Evolutionary conservation across 2,797 vertebrate genomes (phyloP), one percentile per base, ranked within the genome.

Genomic region (Pantherophis alleghaniensis): DNA sequence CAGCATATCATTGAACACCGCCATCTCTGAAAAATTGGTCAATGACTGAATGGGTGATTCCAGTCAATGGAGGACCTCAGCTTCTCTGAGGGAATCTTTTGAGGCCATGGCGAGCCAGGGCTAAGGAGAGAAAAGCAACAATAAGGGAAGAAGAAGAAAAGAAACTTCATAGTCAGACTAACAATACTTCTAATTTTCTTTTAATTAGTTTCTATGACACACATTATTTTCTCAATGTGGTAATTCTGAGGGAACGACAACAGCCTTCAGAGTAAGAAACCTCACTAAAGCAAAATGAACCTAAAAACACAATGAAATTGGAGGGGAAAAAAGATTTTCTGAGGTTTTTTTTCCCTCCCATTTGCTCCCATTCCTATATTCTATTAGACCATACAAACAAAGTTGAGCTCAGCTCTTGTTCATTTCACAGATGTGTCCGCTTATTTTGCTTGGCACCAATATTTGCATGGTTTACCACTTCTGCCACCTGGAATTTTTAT

Each of bases 41-140:
- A 37, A 79, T 0, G 0, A 12, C 7, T 2, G 3, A 47, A 22
- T 11, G 3, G 9, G 37, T 0, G 1, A 79, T 79, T 47, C 74
- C 20, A 42, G 37, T 79, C 37, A 42, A 24, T 47, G 74, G 9
- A 79, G 9, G 20, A 42, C 37, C 18, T 5, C 32, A 22, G 18
- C 74, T 79, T 22, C 20, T 24, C 74, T 42, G 74, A 37, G 74
- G 20, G 74, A 69, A 9, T 11, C 37, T 47, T 22, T 79, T 28
- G 74, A 79, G 9, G 74, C 74, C 37, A 2, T 11, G 4, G 9
- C 4, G 18, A 79, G 4, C 74, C 37, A 47, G 69, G 69, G 20
- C 69, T 37, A 7, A 20, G 9, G 11, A 79, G 74, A 42, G 37
- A 42, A 42, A 47, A 79, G 20, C 7, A 22, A 22, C 74, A 79